Percentiles rank a stretch among this genome's conserved stretches.
These are phyloP conservation scores for Myotis planiceps DNA, from an alignment of 2,797 vertebrate species.

Conservation along the genomic window DNA sequence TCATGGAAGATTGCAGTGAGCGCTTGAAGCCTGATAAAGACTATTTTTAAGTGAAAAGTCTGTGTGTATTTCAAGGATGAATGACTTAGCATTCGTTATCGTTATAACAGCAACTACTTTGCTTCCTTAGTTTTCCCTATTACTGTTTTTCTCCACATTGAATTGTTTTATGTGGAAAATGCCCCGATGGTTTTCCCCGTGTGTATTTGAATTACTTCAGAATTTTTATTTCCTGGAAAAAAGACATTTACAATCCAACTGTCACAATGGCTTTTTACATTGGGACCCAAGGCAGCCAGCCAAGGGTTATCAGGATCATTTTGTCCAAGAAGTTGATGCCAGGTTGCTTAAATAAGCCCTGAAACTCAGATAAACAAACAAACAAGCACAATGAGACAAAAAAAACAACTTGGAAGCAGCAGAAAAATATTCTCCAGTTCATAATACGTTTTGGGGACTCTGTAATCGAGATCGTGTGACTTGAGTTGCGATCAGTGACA, in stretches of 20 bases:
- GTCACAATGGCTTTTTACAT: background rate
- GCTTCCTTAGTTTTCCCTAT: constrained; percentile 10
- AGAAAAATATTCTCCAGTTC: background rate
- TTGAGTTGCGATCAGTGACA: background rate
- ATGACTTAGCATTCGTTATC: background rate
- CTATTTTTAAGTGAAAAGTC: constrained; percentile 16
- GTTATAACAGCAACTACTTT: background rate
- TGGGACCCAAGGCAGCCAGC: background rate
- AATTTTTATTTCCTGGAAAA: constrained; percentile 36
- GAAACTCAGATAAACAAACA: background rate
- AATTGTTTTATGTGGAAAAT: constrained; percentile 32
- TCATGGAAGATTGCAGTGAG: background rate
- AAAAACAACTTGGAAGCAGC: background rate
- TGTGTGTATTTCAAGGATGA: background rate
- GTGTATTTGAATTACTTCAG: constrained; percentile 31
- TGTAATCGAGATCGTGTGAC: background rate
- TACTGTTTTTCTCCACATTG: background rate
- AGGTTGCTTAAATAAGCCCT: background rate
- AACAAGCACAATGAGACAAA: background rate
- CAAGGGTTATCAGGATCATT: background rate
- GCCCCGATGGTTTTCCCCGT: background rate
- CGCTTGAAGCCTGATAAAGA: background rate
- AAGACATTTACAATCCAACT: constrained; percentile 11
- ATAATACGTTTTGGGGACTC: background rate
- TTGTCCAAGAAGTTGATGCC: background rate